Evolutionary conservation across 2,797 vertebrate species (phyloP), one percentile per base, ranked within the genome.

Genomic region (Rhinophrynus dorsalis): DNA sequence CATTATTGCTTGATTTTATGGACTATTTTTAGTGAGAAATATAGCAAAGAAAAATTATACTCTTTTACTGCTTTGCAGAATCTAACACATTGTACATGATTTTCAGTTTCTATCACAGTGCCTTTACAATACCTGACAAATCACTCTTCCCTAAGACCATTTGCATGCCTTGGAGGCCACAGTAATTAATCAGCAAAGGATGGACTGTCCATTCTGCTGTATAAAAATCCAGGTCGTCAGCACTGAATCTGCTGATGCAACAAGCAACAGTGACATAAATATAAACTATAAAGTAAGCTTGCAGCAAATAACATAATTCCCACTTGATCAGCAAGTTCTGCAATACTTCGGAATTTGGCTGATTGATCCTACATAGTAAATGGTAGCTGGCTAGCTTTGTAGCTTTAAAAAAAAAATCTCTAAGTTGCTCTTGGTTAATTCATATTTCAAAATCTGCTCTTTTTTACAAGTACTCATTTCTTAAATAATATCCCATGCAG

Each of bases 131-230:
- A 3, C 8, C 12, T 51, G 26, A 32, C 23, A 69, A 15, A 44
- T 69, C 17, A 35, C 21, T 51, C 33, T 29, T 33, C 45, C 51
- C 27, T 59, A 33, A 23, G 23, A 35, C 24, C 12, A 24, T 69
- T 61, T 62, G 29, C 37, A 55, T 69, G 33, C 37, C 48, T 37
- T 52, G 8, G 27, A 51, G 47, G 56, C 24, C 15, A 18, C 9
- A 13, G 45, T 61, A 61, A 61, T 69, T 69, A 69, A 61, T 69
- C 67, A 55, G 30, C n/a, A 62, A 69, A 61, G 20, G 42, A 69
- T 33, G 20, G 67, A 51, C 29, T 69, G 57, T 61, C 47, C 57
- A 54, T 30, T 54, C 24, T 69, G 57, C 38, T 44, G 37, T 54
- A 54, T 15, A 59, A 26, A 61, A 69, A 23, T 42, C 5, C 26